Conservation (phyloP, 2,797 vertebrate genomes). For the Channa striata region DNA sequence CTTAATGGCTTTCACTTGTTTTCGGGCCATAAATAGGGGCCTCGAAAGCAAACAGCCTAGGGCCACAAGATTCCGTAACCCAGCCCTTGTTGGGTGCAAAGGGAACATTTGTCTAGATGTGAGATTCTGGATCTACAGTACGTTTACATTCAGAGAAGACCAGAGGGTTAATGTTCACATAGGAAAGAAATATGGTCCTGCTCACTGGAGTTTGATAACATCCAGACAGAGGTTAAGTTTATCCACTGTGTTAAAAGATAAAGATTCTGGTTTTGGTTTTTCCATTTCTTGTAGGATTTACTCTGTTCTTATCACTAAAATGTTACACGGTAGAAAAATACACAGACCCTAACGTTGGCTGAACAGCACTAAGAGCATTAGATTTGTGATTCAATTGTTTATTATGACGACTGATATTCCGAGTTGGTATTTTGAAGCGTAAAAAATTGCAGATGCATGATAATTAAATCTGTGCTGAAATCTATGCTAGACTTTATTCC, state of each 20-base stretch:
- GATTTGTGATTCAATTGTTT: constrained; percentile 5
- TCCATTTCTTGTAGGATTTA: constrained; percentile 70
- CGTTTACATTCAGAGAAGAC: constrained; percentile 59
- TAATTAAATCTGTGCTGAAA: not conserved
- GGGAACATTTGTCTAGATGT: constrained; percentile 64
- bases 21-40: too few relatives aligned
- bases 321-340: constrained; percentile 62
- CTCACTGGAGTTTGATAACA: constrained; percentile 74
- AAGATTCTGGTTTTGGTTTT: constrained; percentile 71
- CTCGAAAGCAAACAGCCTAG: too few relatives aligned
- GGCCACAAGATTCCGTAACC: too few relatives aligned
- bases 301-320: constrained; percentile 69
- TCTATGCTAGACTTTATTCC: not conserved
- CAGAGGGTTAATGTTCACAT: constrained; percentile 70
- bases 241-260: constrained; percentile 78
- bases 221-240: constrained; percentile 72
- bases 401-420: not conserved
- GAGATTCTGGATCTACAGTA: constrained; percentile 54
- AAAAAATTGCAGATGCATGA: not conserved
- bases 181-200: constrained; percentile 68
- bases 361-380: constrained; percentile 22
- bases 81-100: constrained; percentile 15
- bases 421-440: not conserved
- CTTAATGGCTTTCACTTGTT: too few relatives aligned
- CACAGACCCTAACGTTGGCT: constrained; percentile 41